Base-by-base conservation (phyloP, 2,113 vertebrate species). In the Otocyon megalotis region DNA sequence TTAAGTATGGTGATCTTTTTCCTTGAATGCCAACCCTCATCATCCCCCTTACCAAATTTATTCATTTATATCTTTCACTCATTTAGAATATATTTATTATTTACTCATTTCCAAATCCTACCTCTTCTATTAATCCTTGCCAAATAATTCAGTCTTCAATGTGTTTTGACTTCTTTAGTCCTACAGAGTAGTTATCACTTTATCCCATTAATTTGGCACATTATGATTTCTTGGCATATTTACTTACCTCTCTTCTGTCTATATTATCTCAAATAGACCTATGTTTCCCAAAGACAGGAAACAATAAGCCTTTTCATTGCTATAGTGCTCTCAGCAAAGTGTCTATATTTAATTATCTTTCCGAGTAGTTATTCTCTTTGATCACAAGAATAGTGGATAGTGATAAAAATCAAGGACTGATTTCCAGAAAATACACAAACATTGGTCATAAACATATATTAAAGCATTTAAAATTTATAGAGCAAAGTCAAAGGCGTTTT, bases 21-120 rank as follows among this genome's bases (percentile, higher is more conserved):
- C 13, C 10, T 95, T 92, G 35, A 83, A 50, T 19, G 20, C 17
- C 17, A 14, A 22, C 3, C 20, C 17, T 4, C 35, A 10, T 80
- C 12, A 77, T n/a, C 0, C 1, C 2, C 35, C 16, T 56, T 81
- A 56, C 19, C 3, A 74, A 72, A 32, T 93, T 7, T 56, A 69
- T 67, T 97, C 19, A 67, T 89, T 80, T 67, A 19, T 80, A 54
- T 8, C 15, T 95, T 93, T 93, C 12, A n/a, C 24, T 89, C 20
- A 37, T 84, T 72, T 5, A 82, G 60, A 90, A 88, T 54, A 43
- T 71, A 79, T 53, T 74, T 67, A 50, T 30, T 62, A 54, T 84
- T 54, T 94, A 24, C 26, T 93, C 26, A 35, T 65, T 79, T 76
- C 26, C 14, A 88, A 87, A 48, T 67, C 7, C 0, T 48, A 54